Evolutionary conservation across 2,888 invertebrate species (phyloP).

Genomic region (Athalia rosae): DNA sequence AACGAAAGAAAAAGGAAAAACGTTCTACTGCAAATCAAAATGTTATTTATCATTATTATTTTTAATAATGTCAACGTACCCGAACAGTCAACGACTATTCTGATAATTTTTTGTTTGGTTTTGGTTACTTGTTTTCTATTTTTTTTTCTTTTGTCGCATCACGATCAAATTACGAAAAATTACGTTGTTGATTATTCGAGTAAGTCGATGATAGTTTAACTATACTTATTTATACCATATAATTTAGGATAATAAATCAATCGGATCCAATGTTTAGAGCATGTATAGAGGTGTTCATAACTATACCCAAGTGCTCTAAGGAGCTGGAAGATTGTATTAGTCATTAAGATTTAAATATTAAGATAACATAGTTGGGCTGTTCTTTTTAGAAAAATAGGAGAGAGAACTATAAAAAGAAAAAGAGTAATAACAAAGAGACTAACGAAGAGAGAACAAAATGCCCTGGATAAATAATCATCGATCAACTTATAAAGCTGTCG

Average conservation of each 20-base stretch:
- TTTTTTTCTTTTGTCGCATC: background rate
- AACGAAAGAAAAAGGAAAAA: slow-evolving; percentile 51
- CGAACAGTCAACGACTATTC: slow-evolving; percentile 8
- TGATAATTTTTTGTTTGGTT: background rate
- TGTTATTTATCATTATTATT: slow-evolving; percentile 11
- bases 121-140: background rate
- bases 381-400: slow-evolving; percentile 46
- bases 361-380: slow-evolving; percentile 13
- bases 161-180: slow-evolving; percentile 2
- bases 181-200: slow-evolving; percentile 28
- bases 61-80: slow-evolving; percentile 6
- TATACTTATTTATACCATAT: background rate
- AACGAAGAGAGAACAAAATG: slow-evolving; percentile 44
- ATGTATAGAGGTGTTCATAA: slow-evolving; percentile 66
- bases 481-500: slow-evolving; percentile 63
- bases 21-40: slow-evolving; percentile 73
- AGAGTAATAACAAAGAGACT: slow-evolving; percentile 48
- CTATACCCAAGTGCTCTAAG: slow-evolving; percentile 67
- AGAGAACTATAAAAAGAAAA: background rate
- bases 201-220: slow-evolving; percentile 2
- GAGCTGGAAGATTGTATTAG: slow-evolving; percentile 63
- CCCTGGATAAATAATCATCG: slow-evolving; percentile 29
- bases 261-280: slow-evolving; percentile 70
- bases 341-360: slow-evolving; percentile 17
- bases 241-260: background rate